Percentiles rank a stretch among this genome's conserved stretches.
phyloP scores from a whole-genome alignment of 2,888 invertebrate genomes.

The Drosophila mettleri region DNA sequence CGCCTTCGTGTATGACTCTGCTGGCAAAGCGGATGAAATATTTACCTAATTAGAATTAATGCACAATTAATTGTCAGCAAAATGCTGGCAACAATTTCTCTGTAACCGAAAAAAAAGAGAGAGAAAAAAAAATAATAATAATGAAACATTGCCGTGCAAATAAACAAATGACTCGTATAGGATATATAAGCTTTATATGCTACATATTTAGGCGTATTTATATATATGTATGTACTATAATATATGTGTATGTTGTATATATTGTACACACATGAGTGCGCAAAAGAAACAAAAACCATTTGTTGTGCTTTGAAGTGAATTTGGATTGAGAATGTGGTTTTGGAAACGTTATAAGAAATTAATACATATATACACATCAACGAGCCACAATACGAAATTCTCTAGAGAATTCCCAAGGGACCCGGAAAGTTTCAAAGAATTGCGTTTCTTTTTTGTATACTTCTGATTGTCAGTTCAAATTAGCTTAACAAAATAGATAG shows the following conservation, averaged over 20 bases:
- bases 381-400: slow-evolving; percentile 1
- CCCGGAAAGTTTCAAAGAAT: background rate
- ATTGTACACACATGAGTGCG: slow-evolving; percentile 24
- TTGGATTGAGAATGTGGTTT: slow-evolving; percentile 57
- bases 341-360: slow-evolving; percentile 22
- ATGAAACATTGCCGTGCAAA: slow-evolving; percentile 29
- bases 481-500: background rate
- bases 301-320: slow-evolving; percentile 55
- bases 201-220: background rate
- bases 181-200: slow-evolving; percentile 14
- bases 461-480: slow-evolving; percentile 4
- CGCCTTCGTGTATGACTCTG: slow-evolving; percentile 20
- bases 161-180: slow-evolving; percentile 45
- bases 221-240: background rate
- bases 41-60: slow-evolving; percentile 70
- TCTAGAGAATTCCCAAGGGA: slow-evolving; percentile 51
- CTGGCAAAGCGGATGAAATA: slow-evolving; percentile 28
- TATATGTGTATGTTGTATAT: slow-evolving; percentile 4
- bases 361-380: slow-evolving; percentile 3
- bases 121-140: too few species aligned
- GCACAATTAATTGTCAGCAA: slow-evolving; percentile 71
- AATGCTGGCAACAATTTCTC: slow-evolving; percentile 31
- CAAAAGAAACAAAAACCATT: slow-evolving; percentile 32
- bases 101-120: slow-evolving; percentile 9
- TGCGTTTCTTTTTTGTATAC: slow-evolving; percentile 2